phyloP scores from a whole-genome alignment of 2,888 invertebrate species.

The Campopleginae sp. region DNA sequence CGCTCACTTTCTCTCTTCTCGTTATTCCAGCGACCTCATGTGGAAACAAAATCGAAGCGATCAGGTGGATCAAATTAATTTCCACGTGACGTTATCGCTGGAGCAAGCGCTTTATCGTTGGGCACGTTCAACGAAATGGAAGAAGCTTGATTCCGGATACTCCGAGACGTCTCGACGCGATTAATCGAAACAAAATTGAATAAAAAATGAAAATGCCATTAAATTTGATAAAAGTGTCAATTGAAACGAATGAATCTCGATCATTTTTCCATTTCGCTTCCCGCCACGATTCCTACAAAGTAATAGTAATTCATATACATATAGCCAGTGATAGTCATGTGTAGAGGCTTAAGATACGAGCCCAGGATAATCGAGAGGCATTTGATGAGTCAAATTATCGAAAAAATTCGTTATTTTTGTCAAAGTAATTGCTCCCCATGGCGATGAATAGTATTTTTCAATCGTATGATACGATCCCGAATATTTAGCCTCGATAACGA shows the following conservation, averaged over 20 bases:
- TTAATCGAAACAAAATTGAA: not conserved
- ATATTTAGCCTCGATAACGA: not conserved
- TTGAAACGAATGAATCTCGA: not conserved
- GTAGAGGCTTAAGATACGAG: slow-evolving; percentile 24
- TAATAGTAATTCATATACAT: slow-evolving; percentile 54
- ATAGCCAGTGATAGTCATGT: slow-evolving; percentile 20
- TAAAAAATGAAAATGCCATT: not conserved
- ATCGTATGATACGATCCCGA: slow-evolving; percentile 17
- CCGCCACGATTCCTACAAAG: slow-evolving; percentile 35
- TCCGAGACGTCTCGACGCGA: not conserved
- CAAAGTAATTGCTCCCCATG: slow-evolving; percentile 39
- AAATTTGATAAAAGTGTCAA: not conserved
- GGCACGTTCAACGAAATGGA: slow-evolving; percentile 51
- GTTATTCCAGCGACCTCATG: slow-evolving; percentile 42
- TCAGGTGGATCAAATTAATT: not conserved
- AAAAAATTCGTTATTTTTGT: slow-evolving; percentile 41
- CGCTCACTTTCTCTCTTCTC: slow-evolving; percentile 10
- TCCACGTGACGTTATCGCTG: slow-evolving; percentile 41
- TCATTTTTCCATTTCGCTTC: slow-evolving; percentile 46
- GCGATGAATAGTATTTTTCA: slow-evolving; percentile 31
- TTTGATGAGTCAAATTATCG: slow-evolving; percentile 7
- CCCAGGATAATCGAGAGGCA: slow-evolving; percentile 10
- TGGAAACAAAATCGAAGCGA: slow-evolving; percentile 22
- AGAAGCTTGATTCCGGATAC: not conserved
- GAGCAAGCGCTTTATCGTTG: slow-evolving; percentile 28